phyloP scores from a whole-genome alignment of 2,113 vertebrate species.

The Zosterops borbonicus region DNA sequence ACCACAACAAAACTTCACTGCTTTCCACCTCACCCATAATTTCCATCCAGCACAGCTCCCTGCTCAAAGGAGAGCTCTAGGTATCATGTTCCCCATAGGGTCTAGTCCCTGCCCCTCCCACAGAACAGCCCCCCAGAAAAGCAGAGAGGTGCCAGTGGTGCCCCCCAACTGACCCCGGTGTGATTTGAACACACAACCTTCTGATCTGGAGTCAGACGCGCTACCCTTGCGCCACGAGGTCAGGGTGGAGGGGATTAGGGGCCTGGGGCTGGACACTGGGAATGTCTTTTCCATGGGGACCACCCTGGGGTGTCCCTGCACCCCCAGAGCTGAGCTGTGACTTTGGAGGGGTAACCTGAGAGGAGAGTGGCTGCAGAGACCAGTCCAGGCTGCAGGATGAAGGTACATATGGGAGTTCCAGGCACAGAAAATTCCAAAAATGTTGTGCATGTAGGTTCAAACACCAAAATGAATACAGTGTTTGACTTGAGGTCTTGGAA shows the following conservation, averaged over 20 bases:
- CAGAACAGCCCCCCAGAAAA: background rate
- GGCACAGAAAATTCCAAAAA: background rate
- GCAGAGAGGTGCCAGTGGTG: accelerated
- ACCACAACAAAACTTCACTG: background rate
- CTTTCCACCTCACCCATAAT: background rate
- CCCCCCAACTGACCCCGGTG: background rate
- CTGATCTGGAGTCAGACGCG: slow-evolving; percentile 50
- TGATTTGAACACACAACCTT: slow-evolving; percentile 51
- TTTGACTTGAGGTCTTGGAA: background rate
- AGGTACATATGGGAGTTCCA: accelerated
- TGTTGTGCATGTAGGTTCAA: background rate
- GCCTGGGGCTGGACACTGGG: accelerated
- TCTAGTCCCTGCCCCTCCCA: accelerated
- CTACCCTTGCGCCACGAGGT: slow-evolving; percentile 40
- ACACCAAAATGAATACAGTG: background rate
- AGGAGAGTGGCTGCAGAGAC: background rate
- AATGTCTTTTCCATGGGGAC: background rate
- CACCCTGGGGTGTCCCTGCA: background rate
- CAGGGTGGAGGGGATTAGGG: accelerated
- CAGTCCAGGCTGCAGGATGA: background rate
- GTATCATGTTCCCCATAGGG: accelerated
- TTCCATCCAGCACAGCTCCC: background rate
- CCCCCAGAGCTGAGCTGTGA: background rate
- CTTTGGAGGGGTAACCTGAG: background rate
- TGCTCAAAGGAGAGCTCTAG: background rate